A percentile compares a stretch with the other conserved stretches of the same genome.
Evolutionary conservation across 1,140 invertebrate genomes (phyloP).

Genomic region (Phocides pigmalion): DNA sequence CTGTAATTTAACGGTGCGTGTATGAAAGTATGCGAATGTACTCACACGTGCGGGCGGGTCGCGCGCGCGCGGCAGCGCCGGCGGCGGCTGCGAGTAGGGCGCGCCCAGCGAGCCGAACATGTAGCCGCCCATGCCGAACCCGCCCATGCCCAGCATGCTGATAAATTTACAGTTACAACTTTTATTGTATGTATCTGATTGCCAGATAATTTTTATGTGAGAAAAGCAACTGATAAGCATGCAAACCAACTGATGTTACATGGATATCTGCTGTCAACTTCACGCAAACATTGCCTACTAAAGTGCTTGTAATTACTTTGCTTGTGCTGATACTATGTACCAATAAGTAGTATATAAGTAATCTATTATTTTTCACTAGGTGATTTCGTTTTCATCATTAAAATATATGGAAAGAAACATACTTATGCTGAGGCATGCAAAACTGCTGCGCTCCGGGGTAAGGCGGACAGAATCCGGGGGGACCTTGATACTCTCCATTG

Average conservation of each 20-base stretch:
- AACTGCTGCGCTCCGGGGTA: conserved; percentile 61
- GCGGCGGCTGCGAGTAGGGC: conserved; percentile 36
- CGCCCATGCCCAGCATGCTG: conserved; percentile 69
- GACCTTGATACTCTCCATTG: conserved; percentile 50
- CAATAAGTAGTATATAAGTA: too few species aligned
- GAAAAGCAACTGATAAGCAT: too few species aligned
- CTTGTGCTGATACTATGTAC: too few species aligned
- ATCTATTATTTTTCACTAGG: too few species aligned
- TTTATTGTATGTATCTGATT: neutral
- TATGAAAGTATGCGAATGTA: too few species aligned
- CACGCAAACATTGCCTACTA: too few species aligned
- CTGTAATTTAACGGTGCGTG: too few species aligned
- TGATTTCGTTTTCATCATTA: neutral
- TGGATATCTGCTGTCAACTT: too few species aligned
- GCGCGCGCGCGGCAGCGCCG: conserved; percentile 28
- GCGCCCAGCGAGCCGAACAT: conserved; percentile 64
- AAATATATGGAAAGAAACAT: conserved; percentile 38
- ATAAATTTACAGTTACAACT: neutral
- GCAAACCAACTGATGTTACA: too few species aligned
- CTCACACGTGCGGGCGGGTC: conserved; percentile 2
- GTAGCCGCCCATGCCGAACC: conserved; percentile 68
- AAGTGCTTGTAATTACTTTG: too few species aligned
- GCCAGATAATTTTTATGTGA: too few species aligned
- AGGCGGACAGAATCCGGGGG: conserved; percentile 60
- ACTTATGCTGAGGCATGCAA: conserved; percentile 74